Percentiles rank a stretch among this genome's conserved stretches.
Conservation (phyloP, 2,797 vertebrate species). For the Nannoperca australis region DNA sequence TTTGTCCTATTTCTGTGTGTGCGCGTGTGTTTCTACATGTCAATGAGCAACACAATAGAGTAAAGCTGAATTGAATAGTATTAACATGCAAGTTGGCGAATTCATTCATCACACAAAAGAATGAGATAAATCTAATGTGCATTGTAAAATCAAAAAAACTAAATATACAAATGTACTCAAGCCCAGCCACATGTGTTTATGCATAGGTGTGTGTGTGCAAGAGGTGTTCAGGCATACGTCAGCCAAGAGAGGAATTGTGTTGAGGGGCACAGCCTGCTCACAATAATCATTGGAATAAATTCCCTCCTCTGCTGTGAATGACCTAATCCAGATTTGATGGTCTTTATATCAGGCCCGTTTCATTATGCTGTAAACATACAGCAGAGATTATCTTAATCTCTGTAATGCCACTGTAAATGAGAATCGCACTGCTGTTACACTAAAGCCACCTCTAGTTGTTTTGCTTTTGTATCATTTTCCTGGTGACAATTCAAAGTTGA, state of each 20-base stretch:
- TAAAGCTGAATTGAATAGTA: background rate
- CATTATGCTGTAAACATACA: constrained; percentile 81
- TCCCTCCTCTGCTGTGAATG: constrained; percentile 74
- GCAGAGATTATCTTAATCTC: constrained; percentile 82
- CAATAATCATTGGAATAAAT: constrained; percentile 73
- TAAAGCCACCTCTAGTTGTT: constrained; percentile 37
- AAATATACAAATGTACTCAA: background rate
- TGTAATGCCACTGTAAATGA: constrained; percentile 75
- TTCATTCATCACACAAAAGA: background rate
- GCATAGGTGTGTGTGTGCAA: constrained; percentile 12
- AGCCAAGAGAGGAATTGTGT: constrained; percentile 50
- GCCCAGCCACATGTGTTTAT: background rate
- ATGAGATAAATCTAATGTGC: background rate
- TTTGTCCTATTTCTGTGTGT: background rate
- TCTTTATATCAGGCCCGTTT: constrained; percentile 80
- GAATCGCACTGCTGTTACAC: constrained; percentile 52
- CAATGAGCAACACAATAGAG: background rate
- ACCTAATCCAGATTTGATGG: constrained; percentile 85
- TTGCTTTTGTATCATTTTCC: background rate
- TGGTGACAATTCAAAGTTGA: background rate
- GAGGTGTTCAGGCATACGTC: constrained; percentile 50
- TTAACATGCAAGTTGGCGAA: background rate
- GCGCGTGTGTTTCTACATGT: constrained; percentile 42
- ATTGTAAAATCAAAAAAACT: background rate
- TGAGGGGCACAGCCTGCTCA: constrained; percentile 63